Evolutionary conservation across 2,888 invertebrate genomes (phyloP), one percentile per base, ranked within the genome.

Genomic region (Eueremaeus valkanovi): DNA sequence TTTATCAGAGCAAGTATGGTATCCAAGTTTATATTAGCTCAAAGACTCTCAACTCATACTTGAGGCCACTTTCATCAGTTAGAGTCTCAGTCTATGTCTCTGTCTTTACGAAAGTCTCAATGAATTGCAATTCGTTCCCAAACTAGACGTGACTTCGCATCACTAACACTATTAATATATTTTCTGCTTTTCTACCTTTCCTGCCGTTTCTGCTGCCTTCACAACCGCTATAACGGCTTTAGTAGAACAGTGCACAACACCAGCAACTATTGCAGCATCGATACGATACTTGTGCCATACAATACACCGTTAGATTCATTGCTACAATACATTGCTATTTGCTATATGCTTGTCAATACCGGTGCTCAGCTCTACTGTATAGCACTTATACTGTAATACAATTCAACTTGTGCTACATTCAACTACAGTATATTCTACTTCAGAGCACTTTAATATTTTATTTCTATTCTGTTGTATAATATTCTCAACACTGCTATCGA

Each of bases 71-170:
- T 36, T 33, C n/a, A 33, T 68, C 68, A 68, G 3, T n/a, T 68
- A 21, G 24, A 63, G 33, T 63, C 63, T 11, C 33, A 33, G 63
- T 63, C 63, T 33, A 13, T 58, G 29, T 49, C 27, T 51, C n/a
- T n/a, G n/a, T n/a, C n/a, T n/a, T n/a, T n/a, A n/a, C n/a, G n/a
- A n/a, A n/a, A n/a, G 6, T 33, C 21, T 33, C 9, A 68, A 68
- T 68, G 68, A 68, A 24, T 68, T 8, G 68, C 21, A 16, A 68
- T 6, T n/a, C n/a, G n/a, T 68, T 68, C 24, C n/a, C 21, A 40
- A 24, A 36, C 24, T 68, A 24, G 21, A 42, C 68, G 68, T 68
- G 68, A 68, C 68, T 68, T 68, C 42, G 68, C 68, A 68, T 68
- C 40, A 63, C 11, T 36, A 36, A 36, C 5, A 36, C 36, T 36